Evolutionary conservation across 2,797 vertebrate genomes (phyloP), one percentile per base, ranked within the genome.

Genomic region (Rhabdomys pumilio): DNA sequence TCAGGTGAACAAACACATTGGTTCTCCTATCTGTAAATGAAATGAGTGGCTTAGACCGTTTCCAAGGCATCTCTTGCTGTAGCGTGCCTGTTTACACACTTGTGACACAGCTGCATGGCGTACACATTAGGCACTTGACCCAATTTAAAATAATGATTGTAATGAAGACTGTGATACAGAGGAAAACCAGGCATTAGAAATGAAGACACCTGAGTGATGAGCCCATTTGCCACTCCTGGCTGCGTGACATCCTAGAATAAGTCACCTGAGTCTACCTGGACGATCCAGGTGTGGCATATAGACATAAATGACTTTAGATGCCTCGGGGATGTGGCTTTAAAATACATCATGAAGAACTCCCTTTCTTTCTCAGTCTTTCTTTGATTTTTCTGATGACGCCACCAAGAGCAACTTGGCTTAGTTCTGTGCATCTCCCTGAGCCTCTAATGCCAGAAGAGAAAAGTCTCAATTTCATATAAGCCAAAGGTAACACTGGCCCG

Each of bases 1-100:
- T 84, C 63, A 77, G 29, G 76, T 87, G 90, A 94, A 94, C 59
- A 80, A 83, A 88, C 38, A 69, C 79, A 6, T 55, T 55, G 26
- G 34, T 80, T 96, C 95, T 86, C 90, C 89, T 84, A 57, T n/a
- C 50, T 59, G 11, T 65, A 91, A 90, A 94, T 41, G 34, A 93
- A 80, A 87, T 67, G 69, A 73, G 8, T 83, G 72, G 31, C 83
- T 96, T 79, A 38, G 31, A 38, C 77, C 82, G 65, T 94, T 92
- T 90, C 93, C 80, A 20, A 89, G 82, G 24, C 81, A 69, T 65
- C 65, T 76, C 44, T 65, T 83, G 73, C 85, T 84, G 2, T 57
- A 41, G 90, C 50, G 89, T 86, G 15, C 34, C 47, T 83, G 61
- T 69, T 93, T 50, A 47, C 89, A 59, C 88, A 57, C 80, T 59